Percentiles rank a stretch among this genome's conserved stretches.
These are phyloP conservation scores for Venustoraphidia nigricollis DNA, from an alignment of 2,888 invertebrate genomes.

Conservation along the genomic window DNA sequence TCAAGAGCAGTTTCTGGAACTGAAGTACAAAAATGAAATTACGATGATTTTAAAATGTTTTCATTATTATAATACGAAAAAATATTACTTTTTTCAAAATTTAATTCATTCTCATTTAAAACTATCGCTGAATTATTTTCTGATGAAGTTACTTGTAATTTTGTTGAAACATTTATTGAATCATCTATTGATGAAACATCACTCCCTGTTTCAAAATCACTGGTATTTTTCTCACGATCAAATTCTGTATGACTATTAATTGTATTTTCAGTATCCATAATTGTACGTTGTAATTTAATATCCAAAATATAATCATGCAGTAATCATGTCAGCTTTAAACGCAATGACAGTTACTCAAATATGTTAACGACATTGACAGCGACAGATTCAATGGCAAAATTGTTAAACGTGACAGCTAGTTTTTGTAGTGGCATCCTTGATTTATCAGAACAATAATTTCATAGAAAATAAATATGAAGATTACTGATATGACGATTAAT, in stretches of 20 bases:
- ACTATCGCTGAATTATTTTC: not conserved
- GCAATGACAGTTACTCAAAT: too few species aligned
- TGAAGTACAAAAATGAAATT: slow-evolving; percentile 17
- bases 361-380: too few species aligned
- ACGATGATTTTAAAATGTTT: slow-evolving; percentile 3
- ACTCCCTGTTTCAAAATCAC: not conserved
- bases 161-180: not conserved
- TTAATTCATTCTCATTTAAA: slow-evolving; percentile 39
- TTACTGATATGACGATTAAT: too few species aligned
- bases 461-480: too few species aligned
- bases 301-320: too few species aligned
- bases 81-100: slow-evolving; percentile 49
- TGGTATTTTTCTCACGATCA: not conserved
- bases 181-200: not conserved
- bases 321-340: too few species aligned
- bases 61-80: slow-evolving; percentile 1
- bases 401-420: too few species aligned
- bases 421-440: too few species aligned
- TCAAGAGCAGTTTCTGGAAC: slow-evolving; percentile 46
- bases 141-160: too few species aligned
- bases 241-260: too few species aligned
- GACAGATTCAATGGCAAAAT: too few species aligned
- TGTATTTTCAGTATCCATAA: not conserved
- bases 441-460: too few species aligned
- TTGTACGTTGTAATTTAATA: not conserved